Conservation (phyloP, 2,113 vertebrate genomes). For the Archocentrus centrarchus region DNA sequence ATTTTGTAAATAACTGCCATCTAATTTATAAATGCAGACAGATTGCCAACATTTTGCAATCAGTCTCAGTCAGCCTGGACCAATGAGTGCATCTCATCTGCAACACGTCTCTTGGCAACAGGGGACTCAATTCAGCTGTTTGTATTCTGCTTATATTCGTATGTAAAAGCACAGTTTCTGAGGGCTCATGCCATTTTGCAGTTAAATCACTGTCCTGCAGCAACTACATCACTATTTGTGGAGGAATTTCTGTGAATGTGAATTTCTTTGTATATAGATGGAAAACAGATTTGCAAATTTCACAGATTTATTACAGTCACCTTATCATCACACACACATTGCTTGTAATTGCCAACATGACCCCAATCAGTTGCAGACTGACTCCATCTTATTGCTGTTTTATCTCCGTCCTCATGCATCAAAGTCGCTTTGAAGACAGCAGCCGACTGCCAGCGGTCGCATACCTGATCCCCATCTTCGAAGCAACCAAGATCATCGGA, state of each 20-base stretch:
- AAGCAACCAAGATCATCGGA: not conserved
- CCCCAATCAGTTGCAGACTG: no score
- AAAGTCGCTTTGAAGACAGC: not conserved
- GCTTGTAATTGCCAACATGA: not conserved
- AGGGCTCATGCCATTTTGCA: not conserved
- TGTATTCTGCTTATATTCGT: no score
- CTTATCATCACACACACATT: not conserved
- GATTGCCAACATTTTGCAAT: not conserved
- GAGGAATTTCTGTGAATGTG: no score
- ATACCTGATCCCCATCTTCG: not conserved
- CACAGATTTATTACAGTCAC: no score
- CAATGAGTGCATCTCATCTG: no score
- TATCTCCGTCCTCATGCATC: not conserved
- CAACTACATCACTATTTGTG: no score
- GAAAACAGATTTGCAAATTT: no score
- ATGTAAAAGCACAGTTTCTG: no score
- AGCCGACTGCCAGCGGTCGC: not conserved
- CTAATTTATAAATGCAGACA: not conserved
- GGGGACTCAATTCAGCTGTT: no score
- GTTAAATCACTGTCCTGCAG: not conserved
- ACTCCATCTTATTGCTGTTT: not conserved
- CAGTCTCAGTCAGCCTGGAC: no score
- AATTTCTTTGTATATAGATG: no score
- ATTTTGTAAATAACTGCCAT: not conserved
- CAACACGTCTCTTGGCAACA: no score